These are phyloP conservation scores for Hydrolagus affinis DNA, from an alignment of 2,113 vertebrate species.

Conservation along the genomic window DNA sequence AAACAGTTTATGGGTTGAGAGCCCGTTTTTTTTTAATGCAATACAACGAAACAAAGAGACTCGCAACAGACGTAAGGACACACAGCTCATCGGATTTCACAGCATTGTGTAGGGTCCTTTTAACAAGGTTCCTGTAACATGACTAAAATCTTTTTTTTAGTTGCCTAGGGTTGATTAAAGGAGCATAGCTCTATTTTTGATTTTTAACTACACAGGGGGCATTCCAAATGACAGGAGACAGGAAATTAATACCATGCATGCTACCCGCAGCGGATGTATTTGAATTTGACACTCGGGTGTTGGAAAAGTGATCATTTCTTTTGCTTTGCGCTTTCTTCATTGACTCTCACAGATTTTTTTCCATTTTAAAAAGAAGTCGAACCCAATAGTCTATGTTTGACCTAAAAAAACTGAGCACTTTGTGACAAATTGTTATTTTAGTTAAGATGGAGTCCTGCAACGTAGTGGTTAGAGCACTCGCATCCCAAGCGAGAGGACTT, in stretches of 20 bases:
- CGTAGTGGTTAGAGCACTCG: no score
- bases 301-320: slow-evolving; percentile 49
- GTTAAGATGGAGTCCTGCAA: no score
- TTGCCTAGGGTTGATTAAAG: slow-evolving; percentile 70
- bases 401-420: no score
- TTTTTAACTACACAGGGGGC: slow-evolving; percentile 61
- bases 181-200: slow-evolving; percentile 71
- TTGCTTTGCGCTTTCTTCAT: slow-evolving; percentile 34
- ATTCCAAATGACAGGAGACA: slow-evolving; percentile 54
- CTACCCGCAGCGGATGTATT: slow-evolving; percentile 58
- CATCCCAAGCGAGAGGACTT: no score
- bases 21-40: no score
- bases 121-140: slow-evolving; percentile 39
- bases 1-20: no score
- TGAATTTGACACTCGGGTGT: slow-evolving; percentile 52
- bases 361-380: slow-evolving; percentile 34
- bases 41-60: slow-evolving; percentile 37
- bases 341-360: slow-evolving; percentile 8
- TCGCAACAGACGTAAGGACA: slow-evolving; percentile 35
- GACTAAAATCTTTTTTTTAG: slow-evolving; percentile 53
- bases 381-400: slow-evolving; percentile 10
- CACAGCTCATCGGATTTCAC: slow-evolving; percentile 41
- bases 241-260: slow-evolving; percentile 71
- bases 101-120: slow-evolving; percentile 41
- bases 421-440: no score